Evolutionary conservation across 2,888 invertebrate genomes (phyloP), one percentile per base, ranked within the genome.

Genomic region (Cerceris ruficornis): DNA sequence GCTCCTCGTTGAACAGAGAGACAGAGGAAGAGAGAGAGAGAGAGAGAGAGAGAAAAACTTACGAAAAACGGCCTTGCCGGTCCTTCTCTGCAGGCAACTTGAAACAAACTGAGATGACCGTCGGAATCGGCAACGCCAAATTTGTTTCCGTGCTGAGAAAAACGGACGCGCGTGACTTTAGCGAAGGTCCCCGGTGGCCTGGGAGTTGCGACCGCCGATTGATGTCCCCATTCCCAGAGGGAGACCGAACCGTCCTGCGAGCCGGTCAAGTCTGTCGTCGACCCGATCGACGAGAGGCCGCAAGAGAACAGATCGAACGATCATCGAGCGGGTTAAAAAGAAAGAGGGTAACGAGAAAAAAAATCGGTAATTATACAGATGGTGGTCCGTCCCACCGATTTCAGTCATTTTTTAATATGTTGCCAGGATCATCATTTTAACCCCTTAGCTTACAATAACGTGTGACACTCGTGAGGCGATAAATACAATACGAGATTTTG

Each of bases 61-160:
- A 98, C 98, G 93, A 97, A 98, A 94, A 97, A 98, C 0, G 98
- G 97, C 79, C 97, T 93, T 76, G 95, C 95, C 58, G 96, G 95
- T 86, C 95, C 95, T 57, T 96, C 94, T 82, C 96, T 95, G 77
- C 97, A 94, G 58, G 96, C 96, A 77, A 98, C 96, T 94, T 98
- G 98, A 96, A 98, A 99, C 88, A 99, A 94, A 88, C 98, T 98
- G 17, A 99, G 94, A 92, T 98, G 97, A 17, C 99, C 99, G 92
- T 99, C 99, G 0, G 98, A 97, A 93, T 99, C 99, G 28, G 98
- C 98, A 1, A 99, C 98, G 46, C 99, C 99, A 93, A 99, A 99
- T 93, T 99, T 99, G 93, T 98, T 99, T 74, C 99, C 99, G 92
- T 99, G 98, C 90, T 98, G 97, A 60, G 98, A 98, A 94, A 99